Base-by-base conservation (phyloP, 2,888 invertebrate species). In the Cactoblastis cactorum region DNA sequence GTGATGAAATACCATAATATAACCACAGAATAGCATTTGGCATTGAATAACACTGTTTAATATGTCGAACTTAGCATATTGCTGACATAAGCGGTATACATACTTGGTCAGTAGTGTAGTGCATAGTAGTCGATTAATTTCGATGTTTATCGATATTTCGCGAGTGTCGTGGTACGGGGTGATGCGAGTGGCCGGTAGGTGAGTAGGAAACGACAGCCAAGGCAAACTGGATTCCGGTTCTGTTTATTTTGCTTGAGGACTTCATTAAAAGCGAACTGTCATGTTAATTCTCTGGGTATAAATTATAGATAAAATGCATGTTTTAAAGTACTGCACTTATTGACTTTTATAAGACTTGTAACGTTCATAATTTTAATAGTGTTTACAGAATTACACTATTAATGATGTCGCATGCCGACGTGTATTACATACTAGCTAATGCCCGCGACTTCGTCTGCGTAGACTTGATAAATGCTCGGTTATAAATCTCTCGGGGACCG, bases 131-230 rank as follows among this genome's bases (percentile, higher is more conserved):
- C 32, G 43, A 17, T 28, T 43, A 43, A 24, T 47, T n/a, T 28
- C 47, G 35, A 15, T 14, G 43, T 51, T 38, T 53, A 52, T 51
- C 54, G 50, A 43, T 41, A 45, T 37, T 41, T 47, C 32, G 46
- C 38, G 32, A 46, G 48, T 46, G 48, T 38, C 50, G 50, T 37
- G 45, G 55, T 55, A 59, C 56, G 60, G 64, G 65, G 67, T 61
- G 60, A 57, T 59, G 63, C 55, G 58, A 58, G 59, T 56, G 60
- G 64, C 59, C 71, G 61, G 67, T 71, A 66, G 59, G 71, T 73
- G 75, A 83, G 81, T 84, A 87, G 88, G 88, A 88, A 87, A 85
- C 78, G 74, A 67, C 74, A 69, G 58, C 74, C 88, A 88, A 88
- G 88, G 88, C 75, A 77, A 87, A 72, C 86, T 67, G 74, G 83